Evolutionary conservation across 2,113 vertebrate genomes (phyloP).

Genomic region (Pedetes capensis): DNA sequence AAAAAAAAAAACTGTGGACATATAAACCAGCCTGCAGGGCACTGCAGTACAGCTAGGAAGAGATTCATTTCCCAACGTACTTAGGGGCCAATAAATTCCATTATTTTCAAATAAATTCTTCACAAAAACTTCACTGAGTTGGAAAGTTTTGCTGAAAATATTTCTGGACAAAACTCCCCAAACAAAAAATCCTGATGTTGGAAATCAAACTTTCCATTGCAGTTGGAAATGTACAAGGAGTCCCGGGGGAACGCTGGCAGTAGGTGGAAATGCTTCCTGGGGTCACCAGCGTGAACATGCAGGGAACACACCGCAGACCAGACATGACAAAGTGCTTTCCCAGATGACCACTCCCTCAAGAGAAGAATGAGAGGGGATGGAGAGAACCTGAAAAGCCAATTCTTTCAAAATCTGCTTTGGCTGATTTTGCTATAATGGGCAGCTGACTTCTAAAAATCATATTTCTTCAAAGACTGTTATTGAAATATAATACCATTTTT

Average conservation of each 20-base stretch:
- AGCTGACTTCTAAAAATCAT: conserved; percentile 83
- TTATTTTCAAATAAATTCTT: conserved; percentile 83
- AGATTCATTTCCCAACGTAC: no score
- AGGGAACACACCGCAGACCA: conserved; percentile 81
- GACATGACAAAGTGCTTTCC: conserved; percentile 73
- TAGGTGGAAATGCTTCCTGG: conserved; percentile 78
- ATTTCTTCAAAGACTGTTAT: conserved; percentile 81
- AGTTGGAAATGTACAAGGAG: conserved; percentile 78
- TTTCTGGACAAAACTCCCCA: conserved; percentile 81
- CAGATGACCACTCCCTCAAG: conserved; percentile 76
- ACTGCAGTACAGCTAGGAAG: no score
- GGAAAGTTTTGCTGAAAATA: conserved; percentile 86
- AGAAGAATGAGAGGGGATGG: conserved; percentile 65
- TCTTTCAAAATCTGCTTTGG: conserved; percentile 84
- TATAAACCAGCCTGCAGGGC: no score
- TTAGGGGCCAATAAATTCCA: conserved; percentile 83
- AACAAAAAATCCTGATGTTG: conserved; percentile 73
- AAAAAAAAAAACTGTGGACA: no score
- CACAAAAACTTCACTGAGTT: conserved; percentile 83
- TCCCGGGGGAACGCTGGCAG: conserved; percentile 80
- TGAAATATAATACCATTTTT: no score
- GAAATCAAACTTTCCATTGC: conserved; percentile 82
- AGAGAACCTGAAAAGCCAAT: conserved; percentile 73
- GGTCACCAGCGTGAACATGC: conserved; percentile 77
- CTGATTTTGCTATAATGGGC: conserved; percentile 86